phyloP scores from a whole-genome alignment of 1,140 invertebrate genomes.

The Drosophila eugracilis region DNA sequence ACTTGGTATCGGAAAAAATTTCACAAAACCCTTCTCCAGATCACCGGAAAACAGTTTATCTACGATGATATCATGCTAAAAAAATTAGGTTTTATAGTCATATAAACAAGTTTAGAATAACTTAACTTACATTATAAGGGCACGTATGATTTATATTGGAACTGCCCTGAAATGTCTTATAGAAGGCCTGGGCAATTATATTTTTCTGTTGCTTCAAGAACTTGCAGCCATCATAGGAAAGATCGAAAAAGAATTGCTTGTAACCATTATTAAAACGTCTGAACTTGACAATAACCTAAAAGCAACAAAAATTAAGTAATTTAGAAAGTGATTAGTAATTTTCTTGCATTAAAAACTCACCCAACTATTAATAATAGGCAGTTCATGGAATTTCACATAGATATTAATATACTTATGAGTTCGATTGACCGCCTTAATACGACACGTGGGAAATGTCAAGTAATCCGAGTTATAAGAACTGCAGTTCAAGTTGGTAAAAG shows the following conservation, averaged over 20 bases:
- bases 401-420: constrained; percentile 43
- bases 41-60: constrained; percentile 34
- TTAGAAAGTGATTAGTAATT: neutral
- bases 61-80: constrained; percentile 42
- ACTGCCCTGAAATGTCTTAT: neutral
- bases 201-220: constrained; percentile 21
- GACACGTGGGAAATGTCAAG: constrained; percentile 6
- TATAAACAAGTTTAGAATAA: neutral
- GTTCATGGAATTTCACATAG: constrained; percentile 6
- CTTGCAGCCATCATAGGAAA: constrained; percentile 32
- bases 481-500: constrained; percentile 55
- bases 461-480: neutral
- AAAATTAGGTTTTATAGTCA: neutral
- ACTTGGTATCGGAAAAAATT: constrained; percentile 11
- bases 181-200: constrained; percentile 5
- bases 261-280: constrained; percentile 38
- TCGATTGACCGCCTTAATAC: constrained; percentile 54
- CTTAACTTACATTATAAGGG: constrained; percentile 37
- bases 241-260: constrained; percentile 28
- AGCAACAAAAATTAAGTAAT: neutral
- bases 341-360: constrained; percentile 28
- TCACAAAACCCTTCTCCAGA: constrained; percentile 8
- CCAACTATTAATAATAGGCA: constrained; percentile 7
- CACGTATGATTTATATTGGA: constrained; percentile 51
- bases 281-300: constrained; percentile 24